A percentile compares a stretch with the other conserved stretches of the same genome.
Evolutionary conservation across 2,888 invertebrate genomes (phyloP).

Genomic region (Capitulum mitella): DNA sequence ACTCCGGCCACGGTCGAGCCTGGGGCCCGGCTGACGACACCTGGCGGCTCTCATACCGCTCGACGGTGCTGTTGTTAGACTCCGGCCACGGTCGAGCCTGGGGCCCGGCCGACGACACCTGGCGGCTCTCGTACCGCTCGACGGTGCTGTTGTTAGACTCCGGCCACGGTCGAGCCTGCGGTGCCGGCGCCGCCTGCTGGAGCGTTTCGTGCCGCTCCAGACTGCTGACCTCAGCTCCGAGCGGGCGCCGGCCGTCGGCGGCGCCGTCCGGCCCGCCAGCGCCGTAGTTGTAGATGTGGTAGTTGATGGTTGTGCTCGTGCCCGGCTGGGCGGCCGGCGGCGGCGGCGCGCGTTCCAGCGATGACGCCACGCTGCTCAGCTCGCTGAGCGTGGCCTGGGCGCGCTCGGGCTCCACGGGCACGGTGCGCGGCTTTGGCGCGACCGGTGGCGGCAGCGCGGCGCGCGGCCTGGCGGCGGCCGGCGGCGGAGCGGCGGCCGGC

Average conservation of each 20-base stretch:
- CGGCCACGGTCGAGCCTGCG: neutral
- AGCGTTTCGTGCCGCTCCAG: neutral
- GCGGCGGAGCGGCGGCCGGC: neutral
- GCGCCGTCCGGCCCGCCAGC: neutral
- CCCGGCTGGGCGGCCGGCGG: neutral
- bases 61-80: no score
- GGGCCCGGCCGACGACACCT: no score
- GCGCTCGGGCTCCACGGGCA: neutral
- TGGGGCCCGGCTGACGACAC: no score
- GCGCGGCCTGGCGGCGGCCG: neutral
- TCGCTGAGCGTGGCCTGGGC: neutral
- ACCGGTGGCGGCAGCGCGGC: neutral
- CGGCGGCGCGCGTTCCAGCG: neutral
- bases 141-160: no score
- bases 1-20: no score
- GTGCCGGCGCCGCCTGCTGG: neutral
- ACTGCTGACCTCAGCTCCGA: neutral
- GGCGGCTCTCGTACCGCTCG: no score
- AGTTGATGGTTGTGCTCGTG: constrained; percentile 21
- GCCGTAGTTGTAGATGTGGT: constrained; percentile 27
- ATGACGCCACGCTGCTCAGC: neutral
- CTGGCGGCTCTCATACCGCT: no score
- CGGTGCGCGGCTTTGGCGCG: neutral
- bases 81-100: no score
- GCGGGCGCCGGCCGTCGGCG: neutral